Base-by-base conservation (phyloP, 1,140 invertebrate genomes). In the Chironomus tepperi region DNA sequence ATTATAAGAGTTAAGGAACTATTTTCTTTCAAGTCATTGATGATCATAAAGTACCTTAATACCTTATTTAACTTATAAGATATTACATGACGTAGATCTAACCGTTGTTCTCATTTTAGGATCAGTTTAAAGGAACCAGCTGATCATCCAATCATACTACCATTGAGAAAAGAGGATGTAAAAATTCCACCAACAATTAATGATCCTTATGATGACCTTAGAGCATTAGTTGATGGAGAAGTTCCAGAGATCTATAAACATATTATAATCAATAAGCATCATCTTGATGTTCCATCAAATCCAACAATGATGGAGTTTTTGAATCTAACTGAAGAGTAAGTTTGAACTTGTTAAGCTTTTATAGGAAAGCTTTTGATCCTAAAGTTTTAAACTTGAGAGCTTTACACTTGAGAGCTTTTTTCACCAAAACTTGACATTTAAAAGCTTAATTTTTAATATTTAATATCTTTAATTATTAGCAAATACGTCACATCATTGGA, bases 401-500 rank as follows among this genome's bases (percentile, higher is more conserved):
- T n/a, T n/a, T n/a, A n/a, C n/a, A n/a, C n/a, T n/a, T n/a, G n/a
- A n/a, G n/a, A n/a, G n/a, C n/a, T n/a, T n/a, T n/a, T n/a, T n/a
- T n/a, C n/a, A n/a, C n/a, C n/a, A n/a, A n/a, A n/a, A n/a, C n/a
- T n/a, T n/a, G n/a, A n/a, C n/a, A n/a, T n/a, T n/a, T n/a, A n/a
- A n/a, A n/a, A n/a, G n/a, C n/a, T n/a, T n/a, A n/a, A n/a, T n/a
- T n/a, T n/a, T n/a, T n/a, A n/a, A n/a, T n/a, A n/a, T n/a, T n/a
- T n/a, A n/a, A n/a, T n/a, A n/a, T n/a, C n/a, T n/a, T n/a, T n/a
- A n/a, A n/a, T 77, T 90, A 90, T 72, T 86, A 96, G 94, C 79
- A 86, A 86, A 79, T 93, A 94, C 80, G 86, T 87, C 76, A 91
- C 89, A 1, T 86, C 88, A 77, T 83, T 93, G 78, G 93, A 97